A percentile compares a stretch with the other conserved stretches of the same genome.
Conservation (phyloP, 2,888 invertebrate genomes). For the Cephus spinipes region DNA sequence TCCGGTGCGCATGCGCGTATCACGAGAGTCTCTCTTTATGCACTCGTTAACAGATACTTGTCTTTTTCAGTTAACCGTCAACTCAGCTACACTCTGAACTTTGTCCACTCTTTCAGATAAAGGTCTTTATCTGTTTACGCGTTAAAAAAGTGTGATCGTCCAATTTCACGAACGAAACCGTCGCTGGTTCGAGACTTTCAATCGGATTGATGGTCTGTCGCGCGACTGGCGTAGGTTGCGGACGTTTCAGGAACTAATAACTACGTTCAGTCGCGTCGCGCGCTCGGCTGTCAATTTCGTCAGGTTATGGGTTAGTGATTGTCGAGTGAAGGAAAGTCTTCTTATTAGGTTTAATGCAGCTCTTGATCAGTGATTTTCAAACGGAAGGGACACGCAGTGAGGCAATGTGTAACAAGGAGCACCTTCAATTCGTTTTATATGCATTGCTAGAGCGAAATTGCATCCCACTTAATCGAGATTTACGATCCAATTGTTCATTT, state of each 20-base stretch:
- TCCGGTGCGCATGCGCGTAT: conserved; percentile 11
- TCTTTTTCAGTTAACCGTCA: conserved; percentile 18
- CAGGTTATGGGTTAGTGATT: background rate
- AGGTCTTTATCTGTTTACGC: conserved; percentile 31
- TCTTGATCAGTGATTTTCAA: background rate
- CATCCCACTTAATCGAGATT: conserved; percentile 10
- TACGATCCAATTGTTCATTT: conserved; percentile 22
- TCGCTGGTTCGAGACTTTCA: background rate
- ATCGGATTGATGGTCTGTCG: background rate
- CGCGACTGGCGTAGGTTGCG: background rate
- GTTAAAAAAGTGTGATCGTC: background rate
- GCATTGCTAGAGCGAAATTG: conserved; percentile 29
- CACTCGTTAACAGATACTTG: background rate
- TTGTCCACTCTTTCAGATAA: conserved; percentile 38
- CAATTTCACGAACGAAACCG: conserved; percentile 25
- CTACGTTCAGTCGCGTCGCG: background rate
- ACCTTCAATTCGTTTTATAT: conserved; percentile 26
- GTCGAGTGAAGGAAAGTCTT: background rate
- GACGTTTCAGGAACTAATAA: background rate
- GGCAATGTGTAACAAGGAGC: conserved; percentile 9
- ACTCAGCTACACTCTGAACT: conserved; percentile 33
- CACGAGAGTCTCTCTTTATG: background rate
- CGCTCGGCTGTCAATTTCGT: background rate
- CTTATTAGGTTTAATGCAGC: background rate
- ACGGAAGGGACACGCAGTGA: background rate